Percentiles rank a stretch among this genome's conserved stretches.
phyloP scores from a whole-genome alignment of 2,888 invertebrate species.

The Mesorhabditis belari region DNA sequence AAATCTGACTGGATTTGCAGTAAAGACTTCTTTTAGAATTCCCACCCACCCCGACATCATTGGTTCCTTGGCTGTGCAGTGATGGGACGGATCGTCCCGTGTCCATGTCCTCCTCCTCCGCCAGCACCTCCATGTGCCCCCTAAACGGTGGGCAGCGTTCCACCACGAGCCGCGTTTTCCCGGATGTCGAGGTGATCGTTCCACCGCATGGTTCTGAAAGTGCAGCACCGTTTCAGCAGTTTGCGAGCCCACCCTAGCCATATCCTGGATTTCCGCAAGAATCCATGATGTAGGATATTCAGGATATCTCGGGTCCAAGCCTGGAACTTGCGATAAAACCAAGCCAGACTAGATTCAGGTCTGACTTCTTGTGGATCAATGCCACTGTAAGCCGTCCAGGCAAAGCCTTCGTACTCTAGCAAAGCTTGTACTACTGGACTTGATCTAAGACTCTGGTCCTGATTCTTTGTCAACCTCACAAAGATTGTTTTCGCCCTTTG shows the following conservation, averaged over 20 bases:
- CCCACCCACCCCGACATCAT: slow-evolving; percentile 24
- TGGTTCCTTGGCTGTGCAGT: slow-evolving; percentile 30
- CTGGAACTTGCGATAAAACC: background rate
- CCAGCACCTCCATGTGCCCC: no score
- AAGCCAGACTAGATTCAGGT: background rate
- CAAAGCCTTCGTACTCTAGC: no score
- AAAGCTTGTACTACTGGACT: no score
- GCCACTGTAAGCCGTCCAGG: no score
- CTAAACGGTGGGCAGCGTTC: slow-evolving; percentile 32
- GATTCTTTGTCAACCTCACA: no score
- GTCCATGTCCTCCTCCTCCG: no score
- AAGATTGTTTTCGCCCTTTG: no score
- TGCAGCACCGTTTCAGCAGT: slow-evolving; percentile 2
- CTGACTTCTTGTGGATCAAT: background rate
- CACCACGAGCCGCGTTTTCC: slow-evolving; percentile 19
- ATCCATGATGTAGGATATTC: no score
- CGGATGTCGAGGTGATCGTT: slow-evolving; percentile 7
- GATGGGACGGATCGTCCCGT: slow-evolving; percentile 27
- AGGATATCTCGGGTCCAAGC: no score
- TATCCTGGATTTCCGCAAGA: background rate
- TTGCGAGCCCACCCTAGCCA: background rate
- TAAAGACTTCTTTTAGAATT: no score
- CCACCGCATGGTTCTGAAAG: slow-evolving; percentile 5
- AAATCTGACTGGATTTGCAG: no score
- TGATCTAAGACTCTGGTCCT: no score